These are phyloP conservation scores for Acrobasis consociella DNA, from an alignment of 2,888 invertebrate genomes.

Conservation along the genomic window DNA sequence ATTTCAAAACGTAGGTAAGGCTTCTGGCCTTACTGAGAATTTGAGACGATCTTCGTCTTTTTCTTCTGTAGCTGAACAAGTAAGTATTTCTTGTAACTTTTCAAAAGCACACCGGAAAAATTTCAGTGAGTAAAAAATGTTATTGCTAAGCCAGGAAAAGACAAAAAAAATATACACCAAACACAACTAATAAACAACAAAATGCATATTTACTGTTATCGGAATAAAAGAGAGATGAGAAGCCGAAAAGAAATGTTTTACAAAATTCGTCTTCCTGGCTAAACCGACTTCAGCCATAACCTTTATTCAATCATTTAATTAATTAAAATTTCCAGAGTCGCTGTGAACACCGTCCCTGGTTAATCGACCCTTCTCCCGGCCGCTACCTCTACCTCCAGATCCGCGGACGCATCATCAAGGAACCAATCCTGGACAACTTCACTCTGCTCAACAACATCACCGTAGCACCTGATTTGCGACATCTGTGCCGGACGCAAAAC, in stretches of 20 bases:
- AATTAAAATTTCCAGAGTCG: constrained; percentile 83
- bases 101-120: no score
- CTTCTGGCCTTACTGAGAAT: constrained; percentile 88
- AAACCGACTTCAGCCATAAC: neutral
- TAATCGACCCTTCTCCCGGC: constrained; percentile 89
- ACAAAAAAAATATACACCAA: no score
- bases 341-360: constrained; percentile 90
- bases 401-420: constrained; percentile 84
- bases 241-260: no score
- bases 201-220: no score
- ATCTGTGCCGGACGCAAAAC: constrained; percentile 88
- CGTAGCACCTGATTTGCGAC: constrained; percentile 79
- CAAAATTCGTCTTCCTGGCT: no score
- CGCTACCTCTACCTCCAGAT: constrained; percentile 91
- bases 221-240: no score
- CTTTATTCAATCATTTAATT: neutral
- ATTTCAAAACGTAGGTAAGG: constrained; percentile 90
- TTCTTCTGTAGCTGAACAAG: constrained; percentile 72
- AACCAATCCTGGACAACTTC: constrained; percentile 75
- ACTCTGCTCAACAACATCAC: constrained; percentile 82
- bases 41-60: constrained; percentile 83
- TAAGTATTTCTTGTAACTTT: constrained; percentile 40
- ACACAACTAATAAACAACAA: no score
- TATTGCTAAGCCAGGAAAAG: no score
- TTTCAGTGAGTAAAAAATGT: no score